A percentile compares a stretch with the other conserved stretches of the same genome.
phyloP scores from a whole-genome alignment of 2,797 vertebrate species.

The Manis javanica region DNA sequence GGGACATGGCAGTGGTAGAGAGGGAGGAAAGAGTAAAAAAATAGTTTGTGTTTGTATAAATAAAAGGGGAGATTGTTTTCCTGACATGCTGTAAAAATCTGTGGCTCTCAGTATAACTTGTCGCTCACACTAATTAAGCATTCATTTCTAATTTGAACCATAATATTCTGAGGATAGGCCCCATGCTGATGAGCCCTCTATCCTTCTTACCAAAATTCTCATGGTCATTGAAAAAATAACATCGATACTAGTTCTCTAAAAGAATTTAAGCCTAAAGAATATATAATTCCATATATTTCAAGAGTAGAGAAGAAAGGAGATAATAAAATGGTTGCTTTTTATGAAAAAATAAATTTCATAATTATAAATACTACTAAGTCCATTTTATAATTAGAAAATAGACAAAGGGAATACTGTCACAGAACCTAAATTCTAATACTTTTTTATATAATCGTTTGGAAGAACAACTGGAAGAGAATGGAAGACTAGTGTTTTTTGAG shows the following conservation, averaged over 20 bases:
- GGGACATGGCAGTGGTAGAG: background rate
- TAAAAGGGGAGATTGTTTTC: slow-evolving; percentile 61
- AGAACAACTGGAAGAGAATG: background rate
- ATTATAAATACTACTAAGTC: slow-evolving; percentile 2
- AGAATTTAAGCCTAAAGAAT: slow-evolving; percentile 23
- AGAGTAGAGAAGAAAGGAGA: background rate
- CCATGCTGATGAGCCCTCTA: background rate
- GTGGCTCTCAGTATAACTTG: background rate
- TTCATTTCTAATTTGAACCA: background rate
- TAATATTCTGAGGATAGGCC: background rate
- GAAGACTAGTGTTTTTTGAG: background rate
- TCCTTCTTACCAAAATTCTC: background rate
- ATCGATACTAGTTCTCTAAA: background rate
- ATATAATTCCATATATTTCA: background rate
- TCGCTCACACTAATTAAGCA: background rate
- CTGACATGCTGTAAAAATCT: slow-evolving; percentile 29
- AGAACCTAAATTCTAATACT: slow-evolving; percentile 15
- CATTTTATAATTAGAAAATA: slow-evolving; percentile 32
- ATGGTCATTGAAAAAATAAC: background rate
- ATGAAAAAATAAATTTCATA: slow-evolving; percentile 4
- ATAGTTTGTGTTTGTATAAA: slow-evolving; percentile 40
- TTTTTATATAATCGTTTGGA: background rate
- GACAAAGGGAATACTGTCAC: background rate
- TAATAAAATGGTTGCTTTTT: background rate
- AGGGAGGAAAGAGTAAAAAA: background rate